These are phyloP conservation scores for Protaetia brevitarsis DNA, from an alignment of 1,140 invertebrate genomes.

Conservation along the genomic window DNA sequence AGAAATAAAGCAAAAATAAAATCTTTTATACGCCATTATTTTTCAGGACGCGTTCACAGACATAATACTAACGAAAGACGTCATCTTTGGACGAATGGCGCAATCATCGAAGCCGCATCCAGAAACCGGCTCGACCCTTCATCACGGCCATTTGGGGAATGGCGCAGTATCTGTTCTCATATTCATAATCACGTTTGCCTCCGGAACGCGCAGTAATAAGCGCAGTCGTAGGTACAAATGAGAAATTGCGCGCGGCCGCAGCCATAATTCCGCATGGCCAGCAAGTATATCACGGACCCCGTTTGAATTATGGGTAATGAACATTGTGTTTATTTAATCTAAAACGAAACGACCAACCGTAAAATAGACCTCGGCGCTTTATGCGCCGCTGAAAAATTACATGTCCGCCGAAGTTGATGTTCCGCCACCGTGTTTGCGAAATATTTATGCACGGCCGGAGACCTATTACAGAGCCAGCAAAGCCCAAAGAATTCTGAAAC, in stretches of 20 bases:
- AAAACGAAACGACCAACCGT: slow-evolving; percentile 25
- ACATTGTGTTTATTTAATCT: slow-evolving; percentile 31
- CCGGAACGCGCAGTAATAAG: slow-evolving; percentile 40
- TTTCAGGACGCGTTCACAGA: no score
- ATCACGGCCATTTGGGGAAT: slow-evolving; percentile 22
- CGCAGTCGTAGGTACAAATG: slow-evolving; percentile 45
- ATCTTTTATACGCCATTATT: no score
- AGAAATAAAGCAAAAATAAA: no score
- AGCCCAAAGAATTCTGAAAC: background rate
- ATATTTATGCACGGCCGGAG: slow-evolving; percentile 2
- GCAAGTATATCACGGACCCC: slow-evolving; percentile 40
- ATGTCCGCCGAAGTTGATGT: slow-evolving; percentile 7
- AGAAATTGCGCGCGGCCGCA: slow-evolving; percentile 41
- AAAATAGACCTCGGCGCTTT: slow-evolving; percentile 8
- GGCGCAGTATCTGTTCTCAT: slow-evolving; percentile 36
- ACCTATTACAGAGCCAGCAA: background rate
- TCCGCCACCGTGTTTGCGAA: slow-evolving; percentile 3
- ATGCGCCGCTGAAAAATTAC: background rate
- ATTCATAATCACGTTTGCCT: slow-evolving; percentile 46
- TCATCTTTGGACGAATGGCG: slow-evolving; percentile 6
- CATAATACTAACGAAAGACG: background rate
- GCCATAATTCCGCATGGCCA: slow-evolving; percentile 40
- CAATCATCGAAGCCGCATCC: background rate
- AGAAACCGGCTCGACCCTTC: background rate
- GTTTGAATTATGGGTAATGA: slow-evolving; percentile 40